These are phyloP conservation scores for Chelon labrosus DNA, from an alignment of 2,797 vertebrate species.

Conservation along the genomic window DNA sequence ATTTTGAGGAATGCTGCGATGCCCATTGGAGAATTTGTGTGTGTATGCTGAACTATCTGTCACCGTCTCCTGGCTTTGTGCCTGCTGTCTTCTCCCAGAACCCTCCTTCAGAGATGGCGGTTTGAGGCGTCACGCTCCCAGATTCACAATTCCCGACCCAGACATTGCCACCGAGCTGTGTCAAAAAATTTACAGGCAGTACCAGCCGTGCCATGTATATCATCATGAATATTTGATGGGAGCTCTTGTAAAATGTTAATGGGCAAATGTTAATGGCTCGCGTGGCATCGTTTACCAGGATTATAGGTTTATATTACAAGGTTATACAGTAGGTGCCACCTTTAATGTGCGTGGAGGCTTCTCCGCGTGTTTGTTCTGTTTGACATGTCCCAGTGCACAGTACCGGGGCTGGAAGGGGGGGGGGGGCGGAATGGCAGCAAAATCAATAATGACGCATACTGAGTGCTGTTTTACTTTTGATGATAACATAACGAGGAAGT, in stretches of 20 bases:
- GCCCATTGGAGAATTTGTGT: neutral
- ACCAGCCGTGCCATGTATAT: slow-evolving; percentile 22
- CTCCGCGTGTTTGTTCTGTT: slow-evolving; percentile 17
- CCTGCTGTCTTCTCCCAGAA: slow-evolving; percentile 1
- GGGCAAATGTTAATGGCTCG: slow-evolving; percentile 39
- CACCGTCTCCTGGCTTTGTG: neutral
- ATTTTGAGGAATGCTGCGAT: neutral
- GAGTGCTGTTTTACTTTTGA: slow-evolving; percentile 39
- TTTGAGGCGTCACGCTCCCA: neutral
- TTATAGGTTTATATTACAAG: slow-evolving; percentile 6
- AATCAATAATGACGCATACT: slow-evolving; percentile 46
- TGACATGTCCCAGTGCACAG: slow-evolving; percentile 28
- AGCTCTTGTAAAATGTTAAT: slow-evolving; percentile 44
- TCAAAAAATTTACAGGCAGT: slow-evolving; percentile 6
- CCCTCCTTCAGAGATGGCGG: neutral
- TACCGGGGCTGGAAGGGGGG: slow-evolving; percentile 1
- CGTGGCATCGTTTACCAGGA: slow-evolving; percentile 23
- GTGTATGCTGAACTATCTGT: neutral
- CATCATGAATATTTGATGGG: slow-evolving; percentile 51
- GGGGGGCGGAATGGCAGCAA: slow-evolving; percentile 39
- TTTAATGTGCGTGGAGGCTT: slow-evolving; percentile 25
- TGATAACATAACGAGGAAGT: slow-evolving; percentile 34
- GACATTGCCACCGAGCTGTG: slow-evolving; percentile 17
- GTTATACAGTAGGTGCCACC: slow-evolving; percentile 2
- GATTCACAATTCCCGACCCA: slow-evolving; percentile 10